Evolutionary conservation across 2,797 vertebrate genomes (phyloP).

Genomic region (Basileuterus tristriatus): DNA sequence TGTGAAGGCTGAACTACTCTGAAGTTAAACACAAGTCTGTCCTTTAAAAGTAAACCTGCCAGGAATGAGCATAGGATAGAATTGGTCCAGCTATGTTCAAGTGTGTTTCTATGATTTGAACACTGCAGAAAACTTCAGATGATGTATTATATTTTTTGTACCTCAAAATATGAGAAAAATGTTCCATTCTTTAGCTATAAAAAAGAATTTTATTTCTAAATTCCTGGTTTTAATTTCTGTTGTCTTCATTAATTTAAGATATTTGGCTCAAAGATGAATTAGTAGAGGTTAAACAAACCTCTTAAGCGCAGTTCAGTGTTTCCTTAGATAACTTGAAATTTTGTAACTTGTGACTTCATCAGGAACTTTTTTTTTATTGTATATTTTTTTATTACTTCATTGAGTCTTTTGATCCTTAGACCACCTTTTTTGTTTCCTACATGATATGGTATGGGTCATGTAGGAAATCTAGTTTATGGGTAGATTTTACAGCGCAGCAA

Average conservation of each 20-base stretch:
- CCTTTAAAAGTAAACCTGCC: background rate
- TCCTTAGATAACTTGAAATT: background rate
- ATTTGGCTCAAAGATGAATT: background rate
- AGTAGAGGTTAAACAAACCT: background rate
- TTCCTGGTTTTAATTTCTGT: background rate
- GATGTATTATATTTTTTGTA: background rate
- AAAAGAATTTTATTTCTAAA: background rate
- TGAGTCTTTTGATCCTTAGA: background rate
- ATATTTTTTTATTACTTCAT: background rate
- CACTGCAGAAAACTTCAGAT: background rate
- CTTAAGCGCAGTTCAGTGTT: background rate
- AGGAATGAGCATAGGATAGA: background rate
- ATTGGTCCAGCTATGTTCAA: background rate
- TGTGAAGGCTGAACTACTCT: background rate
- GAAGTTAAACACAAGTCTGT: background rate
- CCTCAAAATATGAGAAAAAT: background rate
- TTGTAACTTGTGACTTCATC: background rate
- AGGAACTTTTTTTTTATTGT: background rate
- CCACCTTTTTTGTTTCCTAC: background rate
- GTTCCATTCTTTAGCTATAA: background rate
- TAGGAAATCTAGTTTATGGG: background rate
- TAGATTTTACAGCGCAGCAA: background rate
- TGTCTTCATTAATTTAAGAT: background rate
- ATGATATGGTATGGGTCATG: fast-evolving
- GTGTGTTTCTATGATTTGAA: background rate